These are phyloP conservation scores for Stenichneumon culpator DNA, from an alignment of 2,888 invertebrate species.

Conservation along the genomic window DNA sequence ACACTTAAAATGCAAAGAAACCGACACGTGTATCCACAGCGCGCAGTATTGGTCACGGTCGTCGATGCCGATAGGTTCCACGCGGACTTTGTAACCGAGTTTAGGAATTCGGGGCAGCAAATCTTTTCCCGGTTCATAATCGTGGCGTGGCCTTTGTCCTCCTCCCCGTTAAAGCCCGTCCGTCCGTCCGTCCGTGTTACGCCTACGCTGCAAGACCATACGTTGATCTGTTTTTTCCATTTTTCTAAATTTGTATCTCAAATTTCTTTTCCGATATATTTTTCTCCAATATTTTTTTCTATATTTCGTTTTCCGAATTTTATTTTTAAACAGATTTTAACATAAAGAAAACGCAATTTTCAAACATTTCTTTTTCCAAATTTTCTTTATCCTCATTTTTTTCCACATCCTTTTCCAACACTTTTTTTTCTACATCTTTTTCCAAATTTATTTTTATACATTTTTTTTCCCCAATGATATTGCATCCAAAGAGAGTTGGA, in stretches of 20 bases:
- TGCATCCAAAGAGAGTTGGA: conserved; percentile 8
- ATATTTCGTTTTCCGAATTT: too few species aligned
- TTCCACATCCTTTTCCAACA: too few species aligned
- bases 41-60: conserved; percentile 26
- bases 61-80: conserved; percentile 24
- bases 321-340: too few species aligned
- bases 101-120: conserved; percentile 27
- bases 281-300: too few species aligned
- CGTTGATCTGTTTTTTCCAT: background rate
- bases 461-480: background rate
- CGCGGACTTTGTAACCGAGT: conserved; percentile 13
- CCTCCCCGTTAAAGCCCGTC: background rate
- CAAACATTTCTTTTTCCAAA: too few species aligned
- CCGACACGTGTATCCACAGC: background rate
- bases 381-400: background rate
- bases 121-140: conserved; percentile 60
- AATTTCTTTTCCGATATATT: too few species aligned
- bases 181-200: background rate
- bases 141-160: conserved; percentile 62
- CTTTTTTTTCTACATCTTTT: background rate
- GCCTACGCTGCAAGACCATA: background rate
- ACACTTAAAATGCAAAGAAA: background rate
- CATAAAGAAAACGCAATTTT: too few species aligned
- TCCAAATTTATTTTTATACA: background rate
- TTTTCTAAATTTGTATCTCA: too few species aligned